Base-by-base conservation (phyloP, 2,888 invertebrate species). In the Gandaritis pyraliata region DNA sequence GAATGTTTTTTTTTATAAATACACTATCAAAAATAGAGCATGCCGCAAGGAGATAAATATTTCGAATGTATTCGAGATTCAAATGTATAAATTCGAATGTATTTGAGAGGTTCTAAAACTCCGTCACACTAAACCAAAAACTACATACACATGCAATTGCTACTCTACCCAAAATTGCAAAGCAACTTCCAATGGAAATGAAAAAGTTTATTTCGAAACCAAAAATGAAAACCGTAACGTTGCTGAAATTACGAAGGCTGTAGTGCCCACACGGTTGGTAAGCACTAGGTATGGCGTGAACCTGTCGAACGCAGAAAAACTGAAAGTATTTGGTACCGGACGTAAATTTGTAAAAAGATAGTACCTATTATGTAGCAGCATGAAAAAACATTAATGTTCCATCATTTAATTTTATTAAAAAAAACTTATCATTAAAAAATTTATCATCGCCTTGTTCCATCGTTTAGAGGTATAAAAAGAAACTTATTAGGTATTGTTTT, bases 161-260 rank as follows among this genome's bases (percentile, higher is more conserved):
- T 10, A 29, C 10, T 16, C 10, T 11, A 10, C 11, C 16, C 29
- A 13, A 39, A 52, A 53, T 39, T 49, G 52, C 29, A 58, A 58
- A 53, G 45, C 53, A 63, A 51, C 45, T 45, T 18, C 47, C 48
- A 47, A 47, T 56, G 30, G 46, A 55, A 47, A 47, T 56, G 30
- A 50, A 55, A 58, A 63, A 58, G 55, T 55, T 58, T 47, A 33
- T n/a, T 57, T 53, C 13, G 30, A 41, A 63, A 54, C 43, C 54
- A 52, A 50, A 58, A 61, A 43, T 61, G 36, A 58, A 58, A 55
- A 56, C 55, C 48, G 56, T 59, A 56, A 59, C 54, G 53, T n/a
- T 38, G 50, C 36, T 38, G 50, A 64, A 60, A 60, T 53, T 57
- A 64, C 54, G 50, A 43, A 54, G 49, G 45, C 45, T 59, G 55